These are phyloP conservation scores for Hecatera dysodea DNA, from an alignment of 2,888 invertebrate genomes.

Conservation along the genomic window DNA sequence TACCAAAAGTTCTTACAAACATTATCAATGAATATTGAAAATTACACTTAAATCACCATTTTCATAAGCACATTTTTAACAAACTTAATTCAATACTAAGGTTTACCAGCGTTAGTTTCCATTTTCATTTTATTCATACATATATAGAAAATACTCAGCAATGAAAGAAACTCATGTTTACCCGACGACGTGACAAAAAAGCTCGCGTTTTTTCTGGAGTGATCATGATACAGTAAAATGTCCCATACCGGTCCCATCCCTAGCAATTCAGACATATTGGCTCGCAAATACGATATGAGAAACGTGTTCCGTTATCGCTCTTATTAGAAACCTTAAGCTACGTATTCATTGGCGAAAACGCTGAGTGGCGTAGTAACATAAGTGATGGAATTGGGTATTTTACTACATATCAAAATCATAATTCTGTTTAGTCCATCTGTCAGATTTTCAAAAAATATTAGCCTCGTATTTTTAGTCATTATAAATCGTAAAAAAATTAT, in stretches of 20 bases:
- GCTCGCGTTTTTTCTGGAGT: constrained; percentile 31
- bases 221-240: constrained; percentile 47
- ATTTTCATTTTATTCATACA: constrained; percentile 5
- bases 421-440: too few species aligned
- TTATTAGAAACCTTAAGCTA: constrained; percentile 53
- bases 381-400: too few species aligned
- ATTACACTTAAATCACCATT: neutral
- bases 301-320: constrained; percentile 60
- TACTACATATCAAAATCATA: too few species aligned
- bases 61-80: neutral
- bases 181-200: constrained; percentile 46
- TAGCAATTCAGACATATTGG: constrained; percentile 65
- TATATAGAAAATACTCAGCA: constrained; percentile 29
- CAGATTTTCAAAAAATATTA: too few species aligned
- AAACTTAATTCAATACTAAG: neutral
- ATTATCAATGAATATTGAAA: too few species aligned
- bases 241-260: constrained; percentile 43
- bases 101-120: neutral
- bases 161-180: constrained; percentile 43
- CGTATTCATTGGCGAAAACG: constrained; percentile 4
- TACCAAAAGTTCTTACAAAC: too few species aligned
- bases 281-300: constrained; percentile 64
- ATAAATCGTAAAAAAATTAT: too few species aligned
- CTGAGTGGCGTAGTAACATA: neutral
- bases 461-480: too few species aligned